These are phyloP conservation scores for Eucriotettix oculatus DNA, from an alignment of 2,888 invertebrate species.

Conservation along the genomic window DNA sequence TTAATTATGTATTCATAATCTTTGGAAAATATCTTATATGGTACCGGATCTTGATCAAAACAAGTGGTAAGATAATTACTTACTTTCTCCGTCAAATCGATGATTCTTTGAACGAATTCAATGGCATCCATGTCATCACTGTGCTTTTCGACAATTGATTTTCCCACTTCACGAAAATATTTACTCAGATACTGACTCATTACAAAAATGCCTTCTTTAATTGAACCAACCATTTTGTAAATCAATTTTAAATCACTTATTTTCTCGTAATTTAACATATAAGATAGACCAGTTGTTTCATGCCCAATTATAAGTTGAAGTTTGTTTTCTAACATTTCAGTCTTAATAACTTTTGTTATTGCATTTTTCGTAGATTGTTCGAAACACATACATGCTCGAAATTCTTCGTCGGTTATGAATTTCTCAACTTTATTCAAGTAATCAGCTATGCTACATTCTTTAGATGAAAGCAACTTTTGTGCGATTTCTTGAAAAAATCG, in stretches of 20 bases:
- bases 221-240: not conserved
- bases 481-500: not conserved
- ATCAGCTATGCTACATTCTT: not conserved
- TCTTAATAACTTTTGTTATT: not conserved
- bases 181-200: not conserved
- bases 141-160: not conserved
- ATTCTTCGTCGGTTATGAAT: not conserved
- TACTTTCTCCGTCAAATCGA: not conserved
- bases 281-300: not conserved
- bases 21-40: not conserved
- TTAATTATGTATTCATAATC: not conserved
- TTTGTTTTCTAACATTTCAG: not conserved
- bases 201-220: not conserved
- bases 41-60: not conserved
- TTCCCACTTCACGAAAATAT: not conserved
- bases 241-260: not conserved
- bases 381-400: not conserved
- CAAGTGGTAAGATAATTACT: not conserved
- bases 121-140: not conserved
- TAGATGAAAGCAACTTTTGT: not conserved
- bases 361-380: not conserved
- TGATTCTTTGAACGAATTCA: not conserved
- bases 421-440: not conserved
- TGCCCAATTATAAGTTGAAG: not conserved
- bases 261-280: not conserved